These are phyloP conservation scores for Masticophis lateralis DNA, from an alignment of 2,797 vertebrate genomes.

Conservation along the genomic window DNA sequence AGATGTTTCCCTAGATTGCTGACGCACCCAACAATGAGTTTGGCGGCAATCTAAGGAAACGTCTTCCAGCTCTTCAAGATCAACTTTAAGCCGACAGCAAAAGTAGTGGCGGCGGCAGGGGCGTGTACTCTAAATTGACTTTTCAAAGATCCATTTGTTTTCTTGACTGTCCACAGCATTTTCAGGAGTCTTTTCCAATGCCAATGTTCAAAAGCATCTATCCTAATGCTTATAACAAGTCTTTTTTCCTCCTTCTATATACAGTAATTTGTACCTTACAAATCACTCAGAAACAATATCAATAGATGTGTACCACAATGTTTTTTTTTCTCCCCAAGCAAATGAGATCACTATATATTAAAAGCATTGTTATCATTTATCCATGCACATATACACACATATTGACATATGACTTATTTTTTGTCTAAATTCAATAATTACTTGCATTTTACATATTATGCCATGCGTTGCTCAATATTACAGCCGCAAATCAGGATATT, in stretches of 20 bases:
- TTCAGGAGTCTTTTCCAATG: not conserved
- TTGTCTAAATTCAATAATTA: conserved; percentile 38
- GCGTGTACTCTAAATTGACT: too few species aligned
- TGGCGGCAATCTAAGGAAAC: too few species aligned
- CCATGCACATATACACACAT: not conserved
- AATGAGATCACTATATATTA: not conserved
- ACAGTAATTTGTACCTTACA: conserved; percentile 38
- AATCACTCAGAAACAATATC: conserved; percentile 30
- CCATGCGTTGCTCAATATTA: not conserved
- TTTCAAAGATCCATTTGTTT: not conserved
- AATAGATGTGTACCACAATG: conserved; percentile 43
- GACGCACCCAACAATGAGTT: too few species aligned
- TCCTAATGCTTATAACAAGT: not conserved
- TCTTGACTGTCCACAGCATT: not conserved
- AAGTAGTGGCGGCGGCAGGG: too few species aligned
- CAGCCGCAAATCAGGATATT: not conserved
- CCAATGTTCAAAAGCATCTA: not conserved
- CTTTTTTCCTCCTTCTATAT: not conserved
- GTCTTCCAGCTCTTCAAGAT: too few species aligned
- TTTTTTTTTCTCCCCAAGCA: conserved; percentile 14
- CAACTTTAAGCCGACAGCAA: too few species aligned
- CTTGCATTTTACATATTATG: conserved; percentile 14
- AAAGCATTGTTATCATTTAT: not conserved
- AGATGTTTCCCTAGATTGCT: too few species aligned
- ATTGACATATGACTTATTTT: not conserved